These are phyloP conservation scores for Pseudorhiza aurosa DNA, from an alignment of 30 jellyfish, hydroid and myxozoan genomes.

Conservation along the genomic window DNA sequence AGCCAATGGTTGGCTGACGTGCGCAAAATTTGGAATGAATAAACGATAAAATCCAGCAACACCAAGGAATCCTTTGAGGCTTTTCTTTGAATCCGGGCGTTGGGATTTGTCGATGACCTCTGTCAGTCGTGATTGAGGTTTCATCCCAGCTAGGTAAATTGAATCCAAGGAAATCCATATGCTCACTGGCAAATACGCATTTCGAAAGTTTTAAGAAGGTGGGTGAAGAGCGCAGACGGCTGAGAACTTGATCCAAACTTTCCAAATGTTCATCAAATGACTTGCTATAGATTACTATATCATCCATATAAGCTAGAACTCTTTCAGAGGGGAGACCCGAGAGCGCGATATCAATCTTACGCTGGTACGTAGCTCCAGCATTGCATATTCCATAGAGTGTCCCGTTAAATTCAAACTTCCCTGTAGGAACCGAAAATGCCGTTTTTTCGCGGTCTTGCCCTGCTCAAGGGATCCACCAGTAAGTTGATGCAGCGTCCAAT, in stretches of 20 bases:
- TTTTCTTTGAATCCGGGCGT: slow-evolving; percentile 35
- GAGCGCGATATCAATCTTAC: slow-evolving; percentile 17
- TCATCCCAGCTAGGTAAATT: slow-evolving; percentile 25
- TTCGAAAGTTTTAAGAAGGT: slow-evolving; percentile 31
- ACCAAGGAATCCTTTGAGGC: slow-evolving; percentile 57
- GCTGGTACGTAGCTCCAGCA: slow-evolving; percentile 43
- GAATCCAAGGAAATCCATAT: slow-evolving; percentile 46
- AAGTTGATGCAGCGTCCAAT: slow-evolving; percentile 33
- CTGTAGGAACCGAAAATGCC: slow-evolving; percentile 41
- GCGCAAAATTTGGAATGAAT: slow-evolving; percentile 46
- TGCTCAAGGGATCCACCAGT: slow-evolving; percentile 12
- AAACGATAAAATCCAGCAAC: slow-evolving; percentile 46
- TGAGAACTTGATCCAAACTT: slow-evolving; percentile 5
- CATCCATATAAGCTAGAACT: slow-evolving; percentile 24
- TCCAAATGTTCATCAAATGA: slow-evolving; percentile 10
- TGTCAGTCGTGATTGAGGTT: slow-evolving; percentile 51
- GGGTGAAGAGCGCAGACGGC: neutral
- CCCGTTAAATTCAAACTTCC: slow-evolving; percentile 44
- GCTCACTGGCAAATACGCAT: slow-evolving; percentile 52
- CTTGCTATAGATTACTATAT: slow-evolving; percentile 12
- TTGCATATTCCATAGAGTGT: slow-evolving; percentile 43
- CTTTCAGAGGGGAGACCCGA: slow-evolving; percentile 37
- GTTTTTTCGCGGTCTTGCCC: slow-evolving; percentile 33
- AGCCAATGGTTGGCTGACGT: slow-evolving; percentile 36
- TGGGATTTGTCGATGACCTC: slow-evolving; percentile 16